These are phyloP conservation scores for Scrobipalpa costella DNA, from an alignment of 2,888 invertebrate species.

Conservation along the genomic window DNA sequence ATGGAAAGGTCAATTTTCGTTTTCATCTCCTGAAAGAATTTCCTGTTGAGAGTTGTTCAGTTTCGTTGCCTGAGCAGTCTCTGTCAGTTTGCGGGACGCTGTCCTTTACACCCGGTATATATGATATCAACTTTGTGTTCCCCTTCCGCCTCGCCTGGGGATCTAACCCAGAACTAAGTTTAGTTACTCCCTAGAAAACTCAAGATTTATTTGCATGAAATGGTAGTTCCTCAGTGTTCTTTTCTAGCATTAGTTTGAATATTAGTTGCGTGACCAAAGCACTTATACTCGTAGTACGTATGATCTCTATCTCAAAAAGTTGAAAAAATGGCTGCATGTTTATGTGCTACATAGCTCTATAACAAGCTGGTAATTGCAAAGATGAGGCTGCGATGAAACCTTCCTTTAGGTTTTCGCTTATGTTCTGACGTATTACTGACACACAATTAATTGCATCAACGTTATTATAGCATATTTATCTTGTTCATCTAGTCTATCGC, in stretches of 20 bases:
- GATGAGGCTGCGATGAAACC: constrained; percentile 27
- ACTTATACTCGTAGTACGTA: constrained; percentile 16
- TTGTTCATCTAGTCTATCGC: constrained; percentile 59
- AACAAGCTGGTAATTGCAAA: constrained; percentile 29
- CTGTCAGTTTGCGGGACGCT: no score
- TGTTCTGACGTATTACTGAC: constrained; percentile 38
- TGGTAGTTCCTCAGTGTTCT: no score
- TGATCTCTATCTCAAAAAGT: constrained; percentile 25
- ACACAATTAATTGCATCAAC: constrained; percentile 56
- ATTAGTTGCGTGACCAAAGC: constrained; percentile 20
- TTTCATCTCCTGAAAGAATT: no score
- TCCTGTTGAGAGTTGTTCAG: no score
- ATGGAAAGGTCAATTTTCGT: no score
- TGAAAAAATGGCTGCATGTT: constrained; percentile 25
- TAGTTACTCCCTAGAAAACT: no score
- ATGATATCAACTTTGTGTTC: no score
- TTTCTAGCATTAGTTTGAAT: neutral
- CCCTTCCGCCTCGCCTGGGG: no score
- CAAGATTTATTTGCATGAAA: no score
- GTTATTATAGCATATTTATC: constrained; percentile 54
- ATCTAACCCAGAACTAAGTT: no score
- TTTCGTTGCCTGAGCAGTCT: no score
- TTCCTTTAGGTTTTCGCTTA: constrained; percentile 28
- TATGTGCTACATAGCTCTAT: constrained; percentile 23
- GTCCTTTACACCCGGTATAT: no score